These are phyloP conservation scores for Coryphaenoides rupestris DNA, from an alignment of 2,113 vertebrate species.

Conservation along the genomic window DNA sequence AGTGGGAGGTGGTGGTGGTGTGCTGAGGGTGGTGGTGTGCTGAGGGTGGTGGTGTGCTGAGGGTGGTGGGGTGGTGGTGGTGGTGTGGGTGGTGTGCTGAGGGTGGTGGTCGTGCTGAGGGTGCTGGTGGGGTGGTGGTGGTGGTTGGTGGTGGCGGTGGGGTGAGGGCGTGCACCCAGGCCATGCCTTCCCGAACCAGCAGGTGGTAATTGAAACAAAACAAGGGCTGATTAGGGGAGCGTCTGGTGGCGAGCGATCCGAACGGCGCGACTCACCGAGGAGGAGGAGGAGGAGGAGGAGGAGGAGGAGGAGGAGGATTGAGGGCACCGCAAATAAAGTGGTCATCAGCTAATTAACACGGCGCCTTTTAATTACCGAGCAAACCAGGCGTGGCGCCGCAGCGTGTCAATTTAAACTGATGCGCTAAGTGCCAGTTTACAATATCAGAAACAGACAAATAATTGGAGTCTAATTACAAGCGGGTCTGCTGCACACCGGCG, in stretches of 20 bases:
- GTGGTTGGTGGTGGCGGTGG: constrained; percentile 69
- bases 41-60: constrained; percentile 77
- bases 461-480: constrained; percentile 99
- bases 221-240: constrained; percentile 99
- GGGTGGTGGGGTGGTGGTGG: not conserved
- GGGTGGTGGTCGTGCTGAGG: too few species aligned
- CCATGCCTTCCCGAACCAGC: constrained; percentile 98
- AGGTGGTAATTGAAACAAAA: constrained; percentile 99
- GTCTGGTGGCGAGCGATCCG: constrained; percentile 99
- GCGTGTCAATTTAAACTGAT: constrained; percentile 99
- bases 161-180: constrained; percentile 72
- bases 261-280: constrained; percentile 83
- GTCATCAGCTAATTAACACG: constrained; percentile 99
- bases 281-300: too few species aligned
- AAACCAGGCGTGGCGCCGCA: constrained; percentile 98
- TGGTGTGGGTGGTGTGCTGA: constrained; percentile 65
- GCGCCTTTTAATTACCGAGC: constrained; percentile 99
- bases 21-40: constrained; percentile 77
- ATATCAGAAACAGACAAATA: constrained; percentile 99
- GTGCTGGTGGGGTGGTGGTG: constrained; percentile 31
- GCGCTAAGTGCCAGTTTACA: constrained; percentile 99
- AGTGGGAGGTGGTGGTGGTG: constrained; percentile 43
- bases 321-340: constrained; percentile 99
- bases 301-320: too few species aligned
- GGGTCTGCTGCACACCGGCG: constrained; percentile 98